Conservation (phyloP, 1,140 invertebrate species). For the Atta colombica region DNA sequence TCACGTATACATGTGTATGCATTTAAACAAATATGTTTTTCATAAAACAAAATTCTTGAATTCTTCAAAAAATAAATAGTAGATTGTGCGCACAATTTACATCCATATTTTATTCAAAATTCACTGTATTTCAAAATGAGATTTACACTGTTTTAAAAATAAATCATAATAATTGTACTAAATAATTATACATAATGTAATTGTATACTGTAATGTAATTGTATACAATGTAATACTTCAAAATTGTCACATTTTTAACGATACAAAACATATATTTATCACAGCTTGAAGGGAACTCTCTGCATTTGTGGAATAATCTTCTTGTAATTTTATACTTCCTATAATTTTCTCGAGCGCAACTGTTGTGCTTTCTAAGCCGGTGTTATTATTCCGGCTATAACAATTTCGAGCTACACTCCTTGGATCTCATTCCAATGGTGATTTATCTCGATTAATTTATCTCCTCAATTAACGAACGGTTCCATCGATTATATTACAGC, state of each 20-base stretch:
- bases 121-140: not conserved
- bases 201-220: too few relatives aligned
- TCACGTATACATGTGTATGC: too few relatives aligned
- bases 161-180: not conserved
- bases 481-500: conserved; percentile 50
- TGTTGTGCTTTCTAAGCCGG: not conserved
- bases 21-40: too few relatives aligned
- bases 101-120: not conserved
- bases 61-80: not conserved
- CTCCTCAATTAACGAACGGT: conserved; percentile 64
- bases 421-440: conserved; percentile 6
- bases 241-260: not conserved
- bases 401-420: conserved; percentile 2
- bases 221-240: not conserved
- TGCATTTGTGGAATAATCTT: not conserved
- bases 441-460: conserved; percentile 47
- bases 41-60: not conserved
- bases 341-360: conserved; percentile 1
- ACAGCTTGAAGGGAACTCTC: not conserved
- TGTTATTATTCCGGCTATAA: not conserved
- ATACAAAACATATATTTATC: not conserved
- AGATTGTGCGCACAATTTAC: not conserved
- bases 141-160: not conserved
- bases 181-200: too few relatives aligned
- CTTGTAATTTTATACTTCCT: not conserved